Evolutionary conservation across 2,113 vertebrate genomes (phyloP), one percentile per base, ranked within the genome.

Genomic region (Dermatemys mawii): DNA sequence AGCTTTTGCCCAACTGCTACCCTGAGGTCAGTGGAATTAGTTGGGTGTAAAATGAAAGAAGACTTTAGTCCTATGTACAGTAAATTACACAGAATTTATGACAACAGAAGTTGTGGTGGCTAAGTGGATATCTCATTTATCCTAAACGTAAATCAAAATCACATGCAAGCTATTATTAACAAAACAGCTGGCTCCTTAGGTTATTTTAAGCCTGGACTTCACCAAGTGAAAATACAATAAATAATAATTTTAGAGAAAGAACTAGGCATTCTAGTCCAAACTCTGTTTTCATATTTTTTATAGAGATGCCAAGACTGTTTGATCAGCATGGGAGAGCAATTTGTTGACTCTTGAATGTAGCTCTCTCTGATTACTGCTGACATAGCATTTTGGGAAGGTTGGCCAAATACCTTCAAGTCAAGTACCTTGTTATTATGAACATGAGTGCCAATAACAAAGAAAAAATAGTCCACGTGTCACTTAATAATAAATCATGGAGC

Each of bases 211-310:
- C 48, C 60, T 88, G 3, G 41, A 54, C 85, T 81, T 91, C 97
- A 90, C 96, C 95, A 97, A 96, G 97, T 89, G 78, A 90, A 97
- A 96, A 97, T 84, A 85, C 46, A 95, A 93, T 95, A 95, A 96
- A 93, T 95, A 96, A 92, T 93, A 96, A 93, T 93, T 93, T 91
- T 78, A 95, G 90, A 90, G 93, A 93, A 73, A 97, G 78, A 90
- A 94, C 35, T 38, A 35, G 10, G 73, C 86, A 92, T 84, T 76
- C 88, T 90, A 85, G 87, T 85, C 51, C 92, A 97, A 97, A 96
- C 94, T 91, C 88, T 94, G 93, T 16, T 85, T 95, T 96, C 93
- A 32, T 81, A 7, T 67, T 95, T 96, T 97, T 91, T 73, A 95
- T 88, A 89, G 94, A 92, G 84, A 96, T 85, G 88, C 91, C 96